Percentiles rank a stretch among this genome's conserved stretches.
phyloP scores from a whole-genome alignment of 1,140 invertebrate genomes.

The Dendrolimus kikuchii region DNA sequence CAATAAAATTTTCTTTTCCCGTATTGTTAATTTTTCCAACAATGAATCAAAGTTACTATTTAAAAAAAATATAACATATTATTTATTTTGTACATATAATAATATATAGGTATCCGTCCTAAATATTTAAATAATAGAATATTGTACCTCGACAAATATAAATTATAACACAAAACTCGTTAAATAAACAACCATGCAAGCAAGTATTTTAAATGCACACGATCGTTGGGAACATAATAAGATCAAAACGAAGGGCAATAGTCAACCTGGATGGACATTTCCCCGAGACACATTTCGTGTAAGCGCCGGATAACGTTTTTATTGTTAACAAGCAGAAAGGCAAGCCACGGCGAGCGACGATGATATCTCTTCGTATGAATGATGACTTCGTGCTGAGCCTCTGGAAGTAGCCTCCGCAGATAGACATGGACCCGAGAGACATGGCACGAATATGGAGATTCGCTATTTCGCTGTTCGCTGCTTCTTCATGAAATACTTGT shows the following conservation, averaged over 20 bases:
- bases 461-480: not conserved
- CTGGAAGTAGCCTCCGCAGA: constrained; percentile 47
- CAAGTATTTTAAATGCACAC: constrained; percentile 10
- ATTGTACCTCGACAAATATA: no score
- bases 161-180: constrained; percentile 4
- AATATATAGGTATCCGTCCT: no score
- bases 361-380: constrained; percentile 68
- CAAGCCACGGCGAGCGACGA: constrained; percentile 54
- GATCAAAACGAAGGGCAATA: constrained; percentile 28
- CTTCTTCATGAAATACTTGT: no score
- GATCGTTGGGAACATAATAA: constrained; percentile 30
- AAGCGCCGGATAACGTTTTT: constrained; percentile 64
- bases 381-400: constrained; percentile 68
- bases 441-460: constrained; percentile 57
- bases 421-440: constrained; percentile 51
- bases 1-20: no score
- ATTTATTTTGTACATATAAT: no score
- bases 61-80: no score
- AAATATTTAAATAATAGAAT: no score
- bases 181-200: not conserved
- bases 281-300: constrained; percentile 56
- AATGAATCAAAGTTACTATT: no score
- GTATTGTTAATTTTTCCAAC: no score
- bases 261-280: constrained; percentile 37
- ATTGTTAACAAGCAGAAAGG: constrained; percentile 66